Evolutionary conservation across 2,888 invertebrate genomes (phyloP), one percentile per base, ranked within the genome.

Genomic region (Drosophila vallismaia): DNA sequence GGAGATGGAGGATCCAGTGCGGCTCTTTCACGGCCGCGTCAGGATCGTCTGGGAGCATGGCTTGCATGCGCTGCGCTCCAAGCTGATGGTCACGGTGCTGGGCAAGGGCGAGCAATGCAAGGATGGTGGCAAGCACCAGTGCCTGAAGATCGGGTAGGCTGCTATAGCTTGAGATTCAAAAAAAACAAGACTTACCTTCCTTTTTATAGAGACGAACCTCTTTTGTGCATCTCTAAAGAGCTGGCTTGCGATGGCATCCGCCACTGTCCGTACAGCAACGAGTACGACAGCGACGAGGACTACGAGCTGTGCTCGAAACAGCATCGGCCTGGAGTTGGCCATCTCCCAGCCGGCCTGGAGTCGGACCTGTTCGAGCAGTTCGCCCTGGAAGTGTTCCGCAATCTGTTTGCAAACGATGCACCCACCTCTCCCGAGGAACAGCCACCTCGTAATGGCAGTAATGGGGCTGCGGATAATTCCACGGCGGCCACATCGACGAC

Each of bases 261-360:
- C 1, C 94, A 95, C 87, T 95, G 95, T 75, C 94, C 95, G 0
- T 93, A 93, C 0, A 94, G 94, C 4, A 94, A 94, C 66, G 94
- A 94, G 69, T 94, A 94, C 75, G 94, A 93, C 36, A 91, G 91
- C 78, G 92, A 92, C 67, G 92, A 92, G 82, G 91, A 92, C 74
- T 88, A 88, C 62, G 77, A 89, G 57, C 82, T 91, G 80, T 92
- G 92, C 77, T 89, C 88, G 77, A 90, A 89, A 60, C 86, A 81
- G 55, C 88, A 87, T 28, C 90, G 89, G 28, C 77, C 84, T 24
- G 89, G 89, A 14, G 77, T 84, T 2, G 86, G 88, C n/a, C 77
- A 88, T 0, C 69, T 88, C 52, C 84, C 90, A 14, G 76, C 87
- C 1, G 81, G 86, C n/a, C 79, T 88, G 62, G 89, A 91, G 63